These are phyloP conservation scores for Homarus americanus DNA, from an alignment of 1,140 invertebrate genomes.

Conservation along the genomic window DNA sequence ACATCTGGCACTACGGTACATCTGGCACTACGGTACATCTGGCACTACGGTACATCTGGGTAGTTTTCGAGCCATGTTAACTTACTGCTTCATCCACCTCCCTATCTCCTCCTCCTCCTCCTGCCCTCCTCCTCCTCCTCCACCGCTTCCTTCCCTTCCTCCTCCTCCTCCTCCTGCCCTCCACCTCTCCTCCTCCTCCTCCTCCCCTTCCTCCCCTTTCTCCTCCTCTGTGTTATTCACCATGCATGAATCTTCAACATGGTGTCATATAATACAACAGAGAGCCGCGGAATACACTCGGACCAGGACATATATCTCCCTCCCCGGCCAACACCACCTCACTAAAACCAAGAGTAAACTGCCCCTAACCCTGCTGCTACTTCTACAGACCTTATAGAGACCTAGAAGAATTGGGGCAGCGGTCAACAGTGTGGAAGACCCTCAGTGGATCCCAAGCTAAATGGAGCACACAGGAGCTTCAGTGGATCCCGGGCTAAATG, in stretches of 20 bases:
- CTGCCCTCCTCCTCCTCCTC: no score
- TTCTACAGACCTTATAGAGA: neutral
- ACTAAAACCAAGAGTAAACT: neutral
- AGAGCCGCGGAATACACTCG: conserved; percentile 2
- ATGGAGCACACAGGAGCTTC: neutral
- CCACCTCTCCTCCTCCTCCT: neutral
- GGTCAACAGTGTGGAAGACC: conserved; percentile 4
- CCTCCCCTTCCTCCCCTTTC: neutral
- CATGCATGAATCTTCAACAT: conserved; percentile 4
- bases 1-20: no score
- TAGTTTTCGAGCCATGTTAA: no score
- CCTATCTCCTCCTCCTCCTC: no score
- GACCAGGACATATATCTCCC: neutral
- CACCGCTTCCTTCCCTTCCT: neutral
- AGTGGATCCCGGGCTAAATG: neutral
- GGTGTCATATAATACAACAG: neutral
- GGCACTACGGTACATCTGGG: neutral
- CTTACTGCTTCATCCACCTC: no score
- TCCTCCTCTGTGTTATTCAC: neutral
- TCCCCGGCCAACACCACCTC: neutral
- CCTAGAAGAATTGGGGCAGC: neutral
- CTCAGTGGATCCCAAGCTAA: no score
- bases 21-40: no score
- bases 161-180: neutral
- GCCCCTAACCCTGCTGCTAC: neutral